phyloP scores from a whole-genome alignment of 1,140 invertebrate species.

The Drosophila guanche region DNA sequence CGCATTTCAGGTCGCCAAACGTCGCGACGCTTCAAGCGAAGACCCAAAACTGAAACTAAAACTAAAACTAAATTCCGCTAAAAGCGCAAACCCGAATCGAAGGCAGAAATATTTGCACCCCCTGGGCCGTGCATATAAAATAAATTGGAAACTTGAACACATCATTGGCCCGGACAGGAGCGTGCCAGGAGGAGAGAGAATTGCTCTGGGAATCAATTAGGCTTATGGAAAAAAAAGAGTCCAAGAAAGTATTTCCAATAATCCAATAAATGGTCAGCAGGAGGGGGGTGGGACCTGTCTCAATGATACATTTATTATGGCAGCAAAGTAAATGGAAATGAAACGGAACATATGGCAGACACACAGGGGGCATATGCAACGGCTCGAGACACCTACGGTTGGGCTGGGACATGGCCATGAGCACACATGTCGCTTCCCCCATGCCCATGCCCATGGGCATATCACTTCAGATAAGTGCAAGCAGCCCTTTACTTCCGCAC shows the following conservation, averaged over 20 bases:
- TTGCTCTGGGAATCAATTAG: constrained; percentile 35
- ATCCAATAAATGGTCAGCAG: neutral
- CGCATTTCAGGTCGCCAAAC: constrained; percentile 47
- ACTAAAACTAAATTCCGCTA: neutral
- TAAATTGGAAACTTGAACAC: constrained; percentile 48
- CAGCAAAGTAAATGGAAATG: constrained; percentile 6
- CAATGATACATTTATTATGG: constrained; percentile 60
- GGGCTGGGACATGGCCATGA: constrained; percentile 45
- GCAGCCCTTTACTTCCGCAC: no score
- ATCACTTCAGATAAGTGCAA: constrained; percentile 55
- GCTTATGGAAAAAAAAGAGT: neutral
- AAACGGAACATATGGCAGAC: constrained; percentile 36
- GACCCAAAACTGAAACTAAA: constrained; percentile 64
- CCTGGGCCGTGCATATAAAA: constrained; percentile 17
- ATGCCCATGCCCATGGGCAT: constrained; percentile 13
- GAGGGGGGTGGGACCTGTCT: constrained; percentile 37
- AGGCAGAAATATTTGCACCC: neutral
- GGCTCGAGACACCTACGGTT: constrained; percentile 12
- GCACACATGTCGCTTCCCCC: constrained; percentile 53
- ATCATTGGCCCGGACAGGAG: constrained; percentile 6
- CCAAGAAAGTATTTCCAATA: constrained; percentile 8
- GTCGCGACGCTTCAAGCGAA: constrained; percentile 32
- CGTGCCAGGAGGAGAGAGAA: constrained; percentile 21
- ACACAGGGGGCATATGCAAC: constrained; percentile 27
- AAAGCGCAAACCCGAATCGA: constrained; percentile 16